phyloP scores from a whole-genome alignment of 2,113 vertebrate genomes.

The Antechinus stuartii region DNA sequence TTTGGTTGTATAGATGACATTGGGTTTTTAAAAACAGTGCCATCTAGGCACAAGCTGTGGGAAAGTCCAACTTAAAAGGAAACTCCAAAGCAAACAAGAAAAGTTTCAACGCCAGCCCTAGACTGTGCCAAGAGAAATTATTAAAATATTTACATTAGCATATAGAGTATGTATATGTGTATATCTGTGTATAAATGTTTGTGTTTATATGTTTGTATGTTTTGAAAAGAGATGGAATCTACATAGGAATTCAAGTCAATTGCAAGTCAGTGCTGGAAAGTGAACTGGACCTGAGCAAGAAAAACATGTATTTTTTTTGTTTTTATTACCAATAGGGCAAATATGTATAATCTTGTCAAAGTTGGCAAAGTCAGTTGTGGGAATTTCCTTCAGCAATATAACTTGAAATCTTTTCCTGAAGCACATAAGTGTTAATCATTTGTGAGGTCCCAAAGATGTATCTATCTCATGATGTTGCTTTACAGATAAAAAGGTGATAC shows the following conservation, averaged over 20 bases:
- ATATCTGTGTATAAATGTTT: too few relatives aligned
- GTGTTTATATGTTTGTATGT: too few relatives aligned
- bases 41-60: not conserved
- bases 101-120: not conserved
- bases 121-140: not conserved
- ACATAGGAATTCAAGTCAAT: not conserved
- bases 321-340: not conserved
- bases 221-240: too few relatives aligned
- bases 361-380: not conserved
- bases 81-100: not conserved
- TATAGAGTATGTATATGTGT: not conserved
- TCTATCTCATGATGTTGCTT: not conserved
- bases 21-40: not conserved
- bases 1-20: not conserved
- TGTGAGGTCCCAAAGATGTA: not conserved
- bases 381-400: not conserved
- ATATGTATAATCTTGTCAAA: not conserved
- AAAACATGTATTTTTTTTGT: not conserved
- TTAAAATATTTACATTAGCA: not conserved
- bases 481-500: not conserved
- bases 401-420: too few relatives aligned
- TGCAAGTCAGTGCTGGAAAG: not conserved
- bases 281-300: not conserved
- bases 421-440: too few relatives aligned
- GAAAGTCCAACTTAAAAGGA: not conserved